phyloP scores from a whole-genome alignment of 2,113 vertebrate genomes.

The Prunella fulvescens region DNA sequence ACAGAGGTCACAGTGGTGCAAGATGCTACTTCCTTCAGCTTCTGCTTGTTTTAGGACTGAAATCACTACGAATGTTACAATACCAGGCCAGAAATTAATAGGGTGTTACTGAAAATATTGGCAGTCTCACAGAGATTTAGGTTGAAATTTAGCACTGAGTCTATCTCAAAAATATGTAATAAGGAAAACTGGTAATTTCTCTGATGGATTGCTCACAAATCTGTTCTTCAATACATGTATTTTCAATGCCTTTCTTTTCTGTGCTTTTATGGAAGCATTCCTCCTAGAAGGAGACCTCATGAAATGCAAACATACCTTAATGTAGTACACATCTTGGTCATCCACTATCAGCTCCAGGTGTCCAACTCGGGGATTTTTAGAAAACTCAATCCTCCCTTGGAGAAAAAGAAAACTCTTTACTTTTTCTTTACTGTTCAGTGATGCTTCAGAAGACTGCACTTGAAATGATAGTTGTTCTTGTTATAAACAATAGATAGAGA shows the following conservation, averaged over 20 bases:
- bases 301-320: constrained; percentile 70
- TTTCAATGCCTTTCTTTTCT: not conserved
- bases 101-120: not conserved
- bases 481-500: not conserved
- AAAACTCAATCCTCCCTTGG: constrained; percentile 77
- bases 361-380: constrained; percentile 61
- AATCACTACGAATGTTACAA: not conserved
- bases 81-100: not conserved
- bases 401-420: constrained; percentile 10
- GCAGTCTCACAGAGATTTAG: not conserved
- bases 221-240: not conserved
- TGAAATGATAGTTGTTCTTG: not conserved
- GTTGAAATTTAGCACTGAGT: not conserved
- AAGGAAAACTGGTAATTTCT: not conserved
- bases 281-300: not conserved
- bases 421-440: not conserved
- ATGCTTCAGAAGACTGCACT: not conserved
- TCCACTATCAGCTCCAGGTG: constrained; percentile 80
- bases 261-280: not conserved
- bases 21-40: not conserved
- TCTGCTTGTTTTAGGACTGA: not conserved
- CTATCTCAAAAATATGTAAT: not conserved
- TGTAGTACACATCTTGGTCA: constrained; percentile 73
- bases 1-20: not conserved
- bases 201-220: not conserved